Evolutionary conservation across 2,888 invertebrate genomes (phyloP).

Genomic region (Salpingus planirostris): DNA sequence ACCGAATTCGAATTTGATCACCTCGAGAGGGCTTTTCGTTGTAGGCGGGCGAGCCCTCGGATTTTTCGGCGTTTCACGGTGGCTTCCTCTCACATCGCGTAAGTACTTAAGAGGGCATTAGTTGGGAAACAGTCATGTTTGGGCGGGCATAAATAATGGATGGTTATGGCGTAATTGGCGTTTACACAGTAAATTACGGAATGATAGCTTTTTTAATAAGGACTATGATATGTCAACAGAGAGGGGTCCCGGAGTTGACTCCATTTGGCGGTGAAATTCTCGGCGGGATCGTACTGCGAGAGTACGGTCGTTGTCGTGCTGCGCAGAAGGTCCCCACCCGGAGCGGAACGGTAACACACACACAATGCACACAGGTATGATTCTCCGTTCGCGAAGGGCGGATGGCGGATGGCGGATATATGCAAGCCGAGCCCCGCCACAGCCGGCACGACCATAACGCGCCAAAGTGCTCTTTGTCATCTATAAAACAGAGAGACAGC

Average conservation of each 20-base stretch:
- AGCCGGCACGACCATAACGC: constrained; percentile 34
- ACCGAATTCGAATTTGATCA: no score
- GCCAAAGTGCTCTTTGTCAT: constrained; percentile 36
- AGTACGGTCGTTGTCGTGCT: constrained; percentile 13
- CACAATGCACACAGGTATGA: constrained; percentile 20
- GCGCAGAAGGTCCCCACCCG: constrained; percentile 14
- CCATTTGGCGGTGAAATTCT: constrained; percentile 14
- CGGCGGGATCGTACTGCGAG: constrained; percentile 16
- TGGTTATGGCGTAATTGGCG: constrained; percentile 5
- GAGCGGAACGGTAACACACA: no score
- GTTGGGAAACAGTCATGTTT: no score
- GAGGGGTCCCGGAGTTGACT: constrained; percentile 10
- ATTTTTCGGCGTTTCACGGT: no score
- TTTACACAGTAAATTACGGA: constrained; percentile 12
- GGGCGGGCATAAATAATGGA: constrained; percentile 12
- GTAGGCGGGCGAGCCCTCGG: no score
- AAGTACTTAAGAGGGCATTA: no score
- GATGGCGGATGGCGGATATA: constrained; percentile 27
- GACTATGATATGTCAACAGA: constrained; percentile 11
- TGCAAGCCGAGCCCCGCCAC: constrained; percentile 25
- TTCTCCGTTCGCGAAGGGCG: constrained; percentile 15
- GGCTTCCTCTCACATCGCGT: no score
- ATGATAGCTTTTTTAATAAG: constrained; percentile 15
- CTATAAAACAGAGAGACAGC: constrained; percentile 38
- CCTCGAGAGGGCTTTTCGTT: no score